Evolutionary conservation across 2,888 invertebrate genomes (phyloP).

Genomic region (Pristionchus japonicus): DNA sequence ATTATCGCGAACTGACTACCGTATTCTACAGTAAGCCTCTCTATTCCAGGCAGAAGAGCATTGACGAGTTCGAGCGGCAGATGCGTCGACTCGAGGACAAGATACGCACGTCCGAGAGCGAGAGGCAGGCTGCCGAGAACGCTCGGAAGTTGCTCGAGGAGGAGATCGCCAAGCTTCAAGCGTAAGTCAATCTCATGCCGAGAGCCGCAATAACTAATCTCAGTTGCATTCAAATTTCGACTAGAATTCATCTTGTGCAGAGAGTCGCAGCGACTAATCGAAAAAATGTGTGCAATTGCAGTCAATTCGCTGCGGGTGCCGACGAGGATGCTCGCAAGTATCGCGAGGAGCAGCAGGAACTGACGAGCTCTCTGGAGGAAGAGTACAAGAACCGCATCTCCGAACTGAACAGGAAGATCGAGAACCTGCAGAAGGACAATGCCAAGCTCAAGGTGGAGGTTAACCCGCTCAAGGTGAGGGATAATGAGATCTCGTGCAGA

Average conservation of each 20-base stretch:
- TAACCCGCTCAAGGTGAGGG: slow-evolving; percentile 60
- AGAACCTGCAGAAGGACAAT: slow-evolving; percentile 70
- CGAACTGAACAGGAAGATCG: slow-evolving; percentile 71
- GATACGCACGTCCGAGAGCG: slow-evolving; percentile 66
- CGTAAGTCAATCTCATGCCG: slow-evolving; percentile 51
- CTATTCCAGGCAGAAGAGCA: slow-evolving; percentile 59
- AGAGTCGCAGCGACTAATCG: neutral
- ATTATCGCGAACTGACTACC: neutral
- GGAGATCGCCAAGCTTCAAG: slow-evolving; percentile 70
- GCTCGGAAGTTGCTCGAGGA: slow-evolving; percentile 72
- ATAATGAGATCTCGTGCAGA: neutral
- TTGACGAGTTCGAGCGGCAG: slow-evolving; percentile 70
- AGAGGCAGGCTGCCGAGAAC: slow-evolving; percentile 68
- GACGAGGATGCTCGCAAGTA: slow-evolving; percentile 69
- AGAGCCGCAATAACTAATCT: neutral
- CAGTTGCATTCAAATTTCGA: neutral
- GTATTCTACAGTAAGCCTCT: neutral
- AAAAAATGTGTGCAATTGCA: slow-evolving; percentile 48
- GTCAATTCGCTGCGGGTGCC: slow-evolving; percentile 65
- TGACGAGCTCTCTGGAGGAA: slow-evolving; percentile 66
- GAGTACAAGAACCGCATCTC: slow-evolving; percentile 72
- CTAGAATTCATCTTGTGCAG: neutral
- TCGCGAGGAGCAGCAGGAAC: slow-evolving; percentile 72
- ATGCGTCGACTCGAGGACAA: slow-evolving; percentile 71
- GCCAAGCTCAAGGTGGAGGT: slow-evolving; percentile 66